Evolutionary conservation across 1,140 invertebrate genomes (phyloP), one percentile per base, ranked within the genome.

Genomic region (Pseudomyrmex flavicornis): DNA sequence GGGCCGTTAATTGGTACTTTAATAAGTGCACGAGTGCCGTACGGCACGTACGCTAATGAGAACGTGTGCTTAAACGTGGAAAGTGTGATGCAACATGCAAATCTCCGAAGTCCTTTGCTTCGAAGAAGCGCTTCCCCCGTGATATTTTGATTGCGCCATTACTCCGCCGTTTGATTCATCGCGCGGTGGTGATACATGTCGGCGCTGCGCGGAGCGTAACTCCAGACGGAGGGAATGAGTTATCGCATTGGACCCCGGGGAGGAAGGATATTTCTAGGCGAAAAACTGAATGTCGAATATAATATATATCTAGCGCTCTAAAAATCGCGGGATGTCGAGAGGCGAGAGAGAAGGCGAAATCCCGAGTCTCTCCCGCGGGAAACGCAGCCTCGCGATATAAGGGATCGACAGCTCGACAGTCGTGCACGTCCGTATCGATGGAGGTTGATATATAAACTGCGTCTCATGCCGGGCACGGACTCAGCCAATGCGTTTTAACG

Each of bases 231-330:
- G 63, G 35, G 54, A 54, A 80, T 89, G 87, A 89, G 87, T 89
- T 89, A 89, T 89, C 84, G 88, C 82, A 89, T 89, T 84, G 87
- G 84, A 76, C 88, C 85, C 88, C 65, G 59, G 88, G 88, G 88
- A 88, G 48, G 80, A 86, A 84, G 83, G 87, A 80, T 89, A 82
- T 88, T 88, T 89, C 79, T 83, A 68, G 70, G 80, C 63, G 87
- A 86, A 88, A 88, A 88, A 82, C 83, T 80, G 88, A 86, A 89
- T 68, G 80, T 83, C 88, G 87, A 88, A 86, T 86, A 80, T 88
- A 88, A 88, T 89, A 77, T 76, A 88, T 89, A 83, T 82, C 77
- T 56, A 69, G 54, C 50, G 84, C 17, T 86, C 62, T 58, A 89
- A 89, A 35, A 88, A 89, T 88, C 87, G 80, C 79, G 65, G 52